Base-by-base conservation (phyloP, 2,888 invertebrate genomes). In the Ectobius pallidus region DNA sequence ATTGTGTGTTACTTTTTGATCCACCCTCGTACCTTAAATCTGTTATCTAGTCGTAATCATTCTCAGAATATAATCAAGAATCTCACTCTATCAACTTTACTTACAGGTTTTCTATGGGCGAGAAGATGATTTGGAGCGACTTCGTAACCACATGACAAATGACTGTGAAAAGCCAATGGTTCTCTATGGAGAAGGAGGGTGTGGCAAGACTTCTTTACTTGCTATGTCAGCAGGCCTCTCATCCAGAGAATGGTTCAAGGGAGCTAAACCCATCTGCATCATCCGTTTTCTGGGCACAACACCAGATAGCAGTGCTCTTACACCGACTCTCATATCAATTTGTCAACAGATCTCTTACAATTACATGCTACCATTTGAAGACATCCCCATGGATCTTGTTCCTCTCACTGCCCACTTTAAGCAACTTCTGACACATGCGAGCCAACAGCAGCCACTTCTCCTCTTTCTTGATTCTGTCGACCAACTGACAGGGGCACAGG, bases 391-490 rank as follows among this genome's bases (percentile, higher is more conserved):
- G 79, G 99, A 99, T 82, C 84, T 99, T 78, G 97, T 98, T 32
- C 97, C 97, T 1, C 85, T 99, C 44, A 97, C 97, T 6, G 96
- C 96, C 0, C 94, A 97, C 84, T 97, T 99, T 85, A 99, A 99
- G 84, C 94, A 96, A 78, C 87, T 99, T 61, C 84, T 98, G 73
- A 92, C 93, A 7, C 87, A 92, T 82, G 96, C 96, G 0, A 91
- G 88, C 0, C 83, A 87, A 75, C 91, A 93, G 78, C 94, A 95
- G 79, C 97, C 98, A 0, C 85, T 99, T 58, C 87, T 97, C 0
- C 86, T 99, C 55, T 97, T 96, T 82, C 84, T 99, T 79, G 99
- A 99, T 83, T 97, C 97, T 0, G 94, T 99, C 1, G 99, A 99
- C 85, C 97, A 99, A 83, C 86, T 99, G 65, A 97, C 97, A 6